These are phyloP conservation scores for Neelides folsomi DNA, from an alignment of 2,888 invertebrate species.

Conservation along the genomic window DNA sequence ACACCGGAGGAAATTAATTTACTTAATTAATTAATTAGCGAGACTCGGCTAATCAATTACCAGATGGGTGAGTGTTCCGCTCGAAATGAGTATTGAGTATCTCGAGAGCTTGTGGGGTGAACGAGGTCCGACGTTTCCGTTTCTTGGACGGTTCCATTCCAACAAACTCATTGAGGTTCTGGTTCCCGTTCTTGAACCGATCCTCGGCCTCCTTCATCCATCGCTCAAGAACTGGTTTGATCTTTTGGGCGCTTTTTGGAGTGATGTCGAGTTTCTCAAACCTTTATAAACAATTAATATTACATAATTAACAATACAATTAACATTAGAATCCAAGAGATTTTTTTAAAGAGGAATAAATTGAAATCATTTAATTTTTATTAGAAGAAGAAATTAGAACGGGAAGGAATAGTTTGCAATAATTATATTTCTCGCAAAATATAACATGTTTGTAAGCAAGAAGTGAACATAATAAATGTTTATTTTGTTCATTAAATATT, in stretches of 20 bases:
- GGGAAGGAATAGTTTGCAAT: too few species aligned
- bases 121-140: constrained; percentile 87
- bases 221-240: constrained; percentile 92
- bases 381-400: too few species aligned
- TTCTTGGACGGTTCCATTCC: constrained; percentile 95
- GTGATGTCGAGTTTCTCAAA: constrained; percentile 99
- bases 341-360: too few species aligned
- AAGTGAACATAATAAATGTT: too few species aligned
- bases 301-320: too few species aligned
- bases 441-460: too few species aligned
- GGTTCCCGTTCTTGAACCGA: constrained; percentile 86
- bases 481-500: too few species aligned
- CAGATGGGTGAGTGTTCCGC: constrained; percentile 93
- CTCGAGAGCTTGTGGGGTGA: constrained; percentile 91
- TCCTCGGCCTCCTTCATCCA: constrained; percentile 99
- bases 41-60: constrained; percentile 43
- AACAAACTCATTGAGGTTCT: constrained; percentile 87
- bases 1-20: constrained; percentile 10
- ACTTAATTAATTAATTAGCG: constrained; percentile 16
- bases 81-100: constrained; percentile 89
- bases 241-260: constrained; percentile 98
- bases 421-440: too few species aligned
- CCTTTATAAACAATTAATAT: constrained; percentile 48
- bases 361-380: too few species aligned
- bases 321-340: too few species aligned